Conservation (phyloP, 2,888 invertebrate genomes). For the Tanytarsus gracilentus region DNA sequence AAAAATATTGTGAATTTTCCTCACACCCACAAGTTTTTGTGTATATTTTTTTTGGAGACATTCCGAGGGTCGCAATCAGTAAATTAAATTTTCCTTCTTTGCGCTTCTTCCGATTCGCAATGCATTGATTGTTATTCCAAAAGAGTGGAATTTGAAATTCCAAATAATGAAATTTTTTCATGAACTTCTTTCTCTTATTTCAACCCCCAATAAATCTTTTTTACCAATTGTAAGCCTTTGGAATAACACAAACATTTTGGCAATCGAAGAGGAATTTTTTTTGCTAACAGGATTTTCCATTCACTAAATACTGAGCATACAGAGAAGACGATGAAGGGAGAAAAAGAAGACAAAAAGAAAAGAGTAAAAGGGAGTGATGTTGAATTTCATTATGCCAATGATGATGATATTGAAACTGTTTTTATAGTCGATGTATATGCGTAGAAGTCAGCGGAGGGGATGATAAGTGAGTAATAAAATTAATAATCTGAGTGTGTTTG, state of each 20-base stretch:
- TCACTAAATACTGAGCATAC: slow-evolving; percentile 11
- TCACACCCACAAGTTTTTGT: too few species aligned
- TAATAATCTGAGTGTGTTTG: too few species aligned
- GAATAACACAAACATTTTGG: slow-evolving; percentile 5
- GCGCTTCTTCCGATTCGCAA: background rate
- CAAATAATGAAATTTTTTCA: background rate
- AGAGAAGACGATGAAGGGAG: background rate
- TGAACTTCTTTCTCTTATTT: background rate
- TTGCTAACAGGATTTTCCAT: slow-evolving; percentile 14
- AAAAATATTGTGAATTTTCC: background rate
- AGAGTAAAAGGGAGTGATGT: background rate
- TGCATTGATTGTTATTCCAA: background rate
- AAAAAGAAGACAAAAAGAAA: background rate
- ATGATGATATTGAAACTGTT: too few species aligned
- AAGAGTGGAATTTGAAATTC: background rate
- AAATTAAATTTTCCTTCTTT: slow-evolving; percentile 19
- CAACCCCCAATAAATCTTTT: slow-evolving; percentile 22
- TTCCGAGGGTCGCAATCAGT: slow-evolving; percentile 17
- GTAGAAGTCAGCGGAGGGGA: too few species aligned
- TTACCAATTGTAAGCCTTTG: slow-evolving; percentile 20
- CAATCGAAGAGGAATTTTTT: background rate
- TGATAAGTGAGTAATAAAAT: too few species aligned
- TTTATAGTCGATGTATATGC: too few species aligned
- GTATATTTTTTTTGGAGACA: background rate
- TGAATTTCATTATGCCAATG: too few species aligned